Conservation (phyloP, 2,113 vertebrate genomes). For the Elephantulus edwardii region DNA sequence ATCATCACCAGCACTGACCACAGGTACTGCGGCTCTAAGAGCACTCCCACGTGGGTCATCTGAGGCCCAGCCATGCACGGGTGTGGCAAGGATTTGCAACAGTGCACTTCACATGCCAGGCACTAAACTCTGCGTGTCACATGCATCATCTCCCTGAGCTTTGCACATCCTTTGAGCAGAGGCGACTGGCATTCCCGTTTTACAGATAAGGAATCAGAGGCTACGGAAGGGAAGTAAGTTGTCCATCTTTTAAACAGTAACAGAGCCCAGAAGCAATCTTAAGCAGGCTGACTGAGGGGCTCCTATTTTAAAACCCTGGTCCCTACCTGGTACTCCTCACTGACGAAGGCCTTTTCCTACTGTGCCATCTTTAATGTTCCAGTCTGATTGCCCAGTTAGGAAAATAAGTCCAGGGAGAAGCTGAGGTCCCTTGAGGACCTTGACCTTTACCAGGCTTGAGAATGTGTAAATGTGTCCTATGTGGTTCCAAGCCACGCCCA, state of each 20-base stretch:
- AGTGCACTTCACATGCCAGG: accelerated
- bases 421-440: neutral
- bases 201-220: neutral
- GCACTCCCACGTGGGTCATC: accelerated
- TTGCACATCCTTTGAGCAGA: neutral
- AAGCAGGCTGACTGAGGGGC: too few species aligned
- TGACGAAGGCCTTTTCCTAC: neutral
- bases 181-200: neutral
- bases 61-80: neutral
- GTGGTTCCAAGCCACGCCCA: neutral
- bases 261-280: neutral
- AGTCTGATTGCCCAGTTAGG: neutral
- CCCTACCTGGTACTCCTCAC: neutral
- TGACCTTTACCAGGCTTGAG: neutral
- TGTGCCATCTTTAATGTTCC: too few species aligned
- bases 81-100: accelerated
- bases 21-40: accelerated
- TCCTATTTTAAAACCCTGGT: neutral
- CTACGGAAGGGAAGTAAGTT: neutral
- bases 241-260: neutral
- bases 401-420: neutral
- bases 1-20: neutral
- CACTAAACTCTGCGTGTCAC: accelerated
- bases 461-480: neutral
- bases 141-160: accelerated